Percentiles rank a stretch among this genome's conserved stretches.
Evolutionary conservation across 2,113 vertebrate species (phyloP).

Genomic region (Menura novaehollandiae): DNA sequence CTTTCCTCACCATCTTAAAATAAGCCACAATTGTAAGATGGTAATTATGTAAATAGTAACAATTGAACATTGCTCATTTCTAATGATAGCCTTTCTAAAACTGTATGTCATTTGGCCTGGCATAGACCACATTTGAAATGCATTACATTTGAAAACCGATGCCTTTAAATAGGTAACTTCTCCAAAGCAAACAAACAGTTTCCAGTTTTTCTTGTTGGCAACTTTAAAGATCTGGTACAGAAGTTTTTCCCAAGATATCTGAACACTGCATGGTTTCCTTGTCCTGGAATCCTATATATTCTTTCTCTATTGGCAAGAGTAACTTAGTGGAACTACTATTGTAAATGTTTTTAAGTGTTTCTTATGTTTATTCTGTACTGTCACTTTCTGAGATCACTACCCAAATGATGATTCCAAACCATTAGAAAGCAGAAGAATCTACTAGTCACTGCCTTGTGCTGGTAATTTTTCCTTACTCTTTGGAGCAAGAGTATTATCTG

Average conservation of each 20-base stretch:
- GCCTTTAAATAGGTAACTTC: not conserved
- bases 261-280: not conserved
- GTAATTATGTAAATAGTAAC: conserved; percentile 3
- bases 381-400: not conserved
- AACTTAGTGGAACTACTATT: not conserved
- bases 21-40: not conserved
- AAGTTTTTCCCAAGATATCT: not conserved
- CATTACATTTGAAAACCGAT: not conserved
- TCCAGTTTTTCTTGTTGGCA: not conserved
- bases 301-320: not conserved
- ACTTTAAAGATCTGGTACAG: not conserved
- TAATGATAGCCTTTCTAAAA: not conserved
- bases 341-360: not conserved
- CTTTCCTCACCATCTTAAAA: not conserved
- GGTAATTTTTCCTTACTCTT: not conserved
- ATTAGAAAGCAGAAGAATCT: not conserved
- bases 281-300: not conserved
- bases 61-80: not conserved
- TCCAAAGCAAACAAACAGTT: not conserved
- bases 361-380: not conserved
- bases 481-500: not conserved
- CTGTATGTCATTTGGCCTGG: not conserved
- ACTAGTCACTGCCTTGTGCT: not conserved
- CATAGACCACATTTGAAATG: not conserved
- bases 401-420: not conserved